Conservation (phyloP, 2,797 vertebrate genomes). For the Hippocampus kuda region DNA sequence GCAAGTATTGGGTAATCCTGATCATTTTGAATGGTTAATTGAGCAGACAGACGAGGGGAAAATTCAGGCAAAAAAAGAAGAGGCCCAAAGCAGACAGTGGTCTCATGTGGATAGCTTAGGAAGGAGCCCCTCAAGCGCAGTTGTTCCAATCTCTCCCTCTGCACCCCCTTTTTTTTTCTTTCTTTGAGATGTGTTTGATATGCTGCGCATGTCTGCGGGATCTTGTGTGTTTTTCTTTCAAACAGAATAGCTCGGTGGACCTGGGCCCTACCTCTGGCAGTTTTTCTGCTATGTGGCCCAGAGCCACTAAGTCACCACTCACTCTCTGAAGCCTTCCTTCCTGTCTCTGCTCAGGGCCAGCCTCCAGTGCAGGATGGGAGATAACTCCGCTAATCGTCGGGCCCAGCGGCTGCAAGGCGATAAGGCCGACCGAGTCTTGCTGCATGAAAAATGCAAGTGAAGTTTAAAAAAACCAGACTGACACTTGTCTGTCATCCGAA, state of each 20-base stretch:
- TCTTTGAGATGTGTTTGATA: slow-evolving; percentile 54
- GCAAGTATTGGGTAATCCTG: background rate
- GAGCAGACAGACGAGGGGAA: background rate
- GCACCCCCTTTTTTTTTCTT: slow-evolving; percentile 28
- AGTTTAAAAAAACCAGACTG: slow-evolving; percentile 56
- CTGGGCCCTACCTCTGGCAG: slow-evolving; percentile 36
- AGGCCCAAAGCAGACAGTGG: background rate
- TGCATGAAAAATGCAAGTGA: slow-evolving; percentile 25
- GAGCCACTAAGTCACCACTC: slow-evolving; percentile 42
- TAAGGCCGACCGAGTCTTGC: slow-evolving; percentile 39
- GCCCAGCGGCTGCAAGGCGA: slow-evolving; percentile 44
- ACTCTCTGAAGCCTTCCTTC: slow-evolving; percentile 60
- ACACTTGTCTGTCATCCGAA: slow-evolving; percentile 44
- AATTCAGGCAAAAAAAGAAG: background rate
- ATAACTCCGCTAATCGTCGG: slow-evolving; percentile 65
- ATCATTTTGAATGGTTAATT: background rate
- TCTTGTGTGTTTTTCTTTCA: slow-evolving; percentile 53
- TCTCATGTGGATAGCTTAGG: slow-evolving; percentile 7
- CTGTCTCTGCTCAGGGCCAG: slow-evolving; percentile 54
- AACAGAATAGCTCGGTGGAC: slow-evolving; percentile 29
- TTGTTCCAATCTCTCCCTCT: slow-evolving; percentile 34
- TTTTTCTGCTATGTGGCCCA: slow-evolving; percentile 38
- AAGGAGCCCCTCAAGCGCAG: slow-evolving; percentile 35
- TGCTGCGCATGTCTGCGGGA: slow-evolving; percentile 56
- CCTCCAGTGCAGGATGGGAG: slow-evolving; percentile 63